Conservation (phyloP, 2,797 vertebrate genomes). For the Alca torda region DNA sequence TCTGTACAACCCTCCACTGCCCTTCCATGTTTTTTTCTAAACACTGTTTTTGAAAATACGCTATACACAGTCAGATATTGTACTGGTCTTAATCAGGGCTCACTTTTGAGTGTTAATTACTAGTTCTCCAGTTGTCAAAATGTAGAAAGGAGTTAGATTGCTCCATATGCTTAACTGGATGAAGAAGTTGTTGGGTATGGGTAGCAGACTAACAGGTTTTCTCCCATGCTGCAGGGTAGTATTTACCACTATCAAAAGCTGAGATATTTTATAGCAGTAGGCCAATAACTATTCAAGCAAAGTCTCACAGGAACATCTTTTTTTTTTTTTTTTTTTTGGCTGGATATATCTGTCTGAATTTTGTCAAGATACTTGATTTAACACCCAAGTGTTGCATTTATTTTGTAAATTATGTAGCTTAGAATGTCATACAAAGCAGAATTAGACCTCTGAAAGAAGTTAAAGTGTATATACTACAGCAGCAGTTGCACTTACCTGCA, state of each 20-base stretch:
- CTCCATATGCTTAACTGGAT: background rate
- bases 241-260: background rate
- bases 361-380: background rate
- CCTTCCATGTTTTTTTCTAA: background rate
- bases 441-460: background rate
- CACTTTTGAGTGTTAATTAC: background rate
- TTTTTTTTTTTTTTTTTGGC: background rate
- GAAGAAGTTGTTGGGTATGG: background rate
- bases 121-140: background rate
- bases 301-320: background rate
- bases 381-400: background rate
- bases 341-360: background rate
- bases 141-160: background rate
- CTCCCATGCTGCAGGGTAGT: background rate
- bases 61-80: background rate
- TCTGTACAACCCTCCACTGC: background rate
- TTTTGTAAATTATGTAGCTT: background rate
- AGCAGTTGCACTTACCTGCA: background rate
- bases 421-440: background rate
- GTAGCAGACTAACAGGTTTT: background rate
- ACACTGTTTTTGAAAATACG: background rate
- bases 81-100: background rate
- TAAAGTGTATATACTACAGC: background rate
- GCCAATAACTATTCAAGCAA: background rate
- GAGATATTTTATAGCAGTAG: background rate